Evolutionary conservation across 2,797 vertebrate species (phyloP).

Genomic region (Echiichthys vipera): DNA sequence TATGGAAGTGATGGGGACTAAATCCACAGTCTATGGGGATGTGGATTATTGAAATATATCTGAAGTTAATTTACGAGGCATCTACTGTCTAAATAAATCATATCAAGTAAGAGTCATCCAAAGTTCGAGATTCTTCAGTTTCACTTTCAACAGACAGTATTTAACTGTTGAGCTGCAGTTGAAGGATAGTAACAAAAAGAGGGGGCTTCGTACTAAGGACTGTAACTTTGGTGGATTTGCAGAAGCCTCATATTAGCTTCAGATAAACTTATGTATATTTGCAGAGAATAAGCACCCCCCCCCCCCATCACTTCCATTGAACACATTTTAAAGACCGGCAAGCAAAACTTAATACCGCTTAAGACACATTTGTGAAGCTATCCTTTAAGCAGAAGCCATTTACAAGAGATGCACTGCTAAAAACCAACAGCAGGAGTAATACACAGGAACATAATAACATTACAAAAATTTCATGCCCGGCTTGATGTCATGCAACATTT

Average conservation of each 20-base stretch:
- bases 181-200: neutral
- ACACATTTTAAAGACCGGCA: no score
- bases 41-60: neutral
- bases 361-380: neutral
- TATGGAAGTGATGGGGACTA: neutral
- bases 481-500: conserved; percentile 50
- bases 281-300: neutral
- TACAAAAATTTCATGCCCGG: conserved; percentile 39
- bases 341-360: no score
- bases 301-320: neutral
- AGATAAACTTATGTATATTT: neutral
- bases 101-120: neutral
- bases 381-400: conserved; percentile 7
- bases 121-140: neutral
- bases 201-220: neutral
- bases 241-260: neutral
- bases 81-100: neutral
- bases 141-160: neutral
- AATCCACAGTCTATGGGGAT: neutral
- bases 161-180: neutral
- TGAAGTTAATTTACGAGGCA: neutral
- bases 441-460: conserved; percentile 19
- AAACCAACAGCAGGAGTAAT: conserved; percentile 14
- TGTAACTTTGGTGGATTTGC: neutral
- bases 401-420: conserved; percentile 20